Conservation (phyloP, 2,888 invertebrate genomes). For the Pyrrhosoma nymphula region DNA sequence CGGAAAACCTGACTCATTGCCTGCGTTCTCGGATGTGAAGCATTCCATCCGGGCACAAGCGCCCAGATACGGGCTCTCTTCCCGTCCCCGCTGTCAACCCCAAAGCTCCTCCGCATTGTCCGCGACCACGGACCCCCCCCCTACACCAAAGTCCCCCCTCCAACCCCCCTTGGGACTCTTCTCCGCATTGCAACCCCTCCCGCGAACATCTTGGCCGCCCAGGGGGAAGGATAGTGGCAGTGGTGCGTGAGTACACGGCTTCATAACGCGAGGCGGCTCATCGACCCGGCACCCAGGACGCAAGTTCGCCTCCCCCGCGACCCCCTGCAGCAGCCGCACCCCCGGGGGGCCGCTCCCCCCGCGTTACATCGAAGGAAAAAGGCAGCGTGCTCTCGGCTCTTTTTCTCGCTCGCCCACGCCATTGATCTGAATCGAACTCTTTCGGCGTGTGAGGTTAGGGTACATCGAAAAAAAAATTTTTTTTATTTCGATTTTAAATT, state of each 20-base stretch:
- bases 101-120: neutral
- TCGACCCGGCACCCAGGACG: neutral
- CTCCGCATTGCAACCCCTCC: too few species aligned
- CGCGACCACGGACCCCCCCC: neutral
- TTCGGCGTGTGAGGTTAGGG: too few species aligned
- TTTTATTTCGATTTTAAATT: too few species aligned
- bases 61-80: too few species aligned
- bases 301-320: neutral
- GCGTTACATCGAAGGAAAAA: neutral
- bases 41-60: too few species aligned
- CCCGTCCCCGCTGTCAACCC: neutral
- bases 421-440: neutral
- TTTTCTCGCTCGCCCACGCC: neutral
- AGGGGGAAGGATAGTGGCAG: neutral
- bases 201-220: too few species aligned
- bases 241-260: neutral
- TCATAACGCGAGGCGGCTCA: neutral
- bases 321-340: neutral
- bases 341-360: neutral
- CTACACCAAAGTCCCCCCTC: neutral
- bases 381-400: neutral
- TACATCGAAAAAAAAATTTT: too few species aligned
- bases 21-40: too few species aligned
- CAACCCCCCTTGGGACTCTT: neutral
- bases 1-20: too few species aligned